These are phyloP conservation scores for Rotaria macrura DNA, from an alignment of 2,888 invertebrate genomes.

Conservation along the genomic window DNA sequence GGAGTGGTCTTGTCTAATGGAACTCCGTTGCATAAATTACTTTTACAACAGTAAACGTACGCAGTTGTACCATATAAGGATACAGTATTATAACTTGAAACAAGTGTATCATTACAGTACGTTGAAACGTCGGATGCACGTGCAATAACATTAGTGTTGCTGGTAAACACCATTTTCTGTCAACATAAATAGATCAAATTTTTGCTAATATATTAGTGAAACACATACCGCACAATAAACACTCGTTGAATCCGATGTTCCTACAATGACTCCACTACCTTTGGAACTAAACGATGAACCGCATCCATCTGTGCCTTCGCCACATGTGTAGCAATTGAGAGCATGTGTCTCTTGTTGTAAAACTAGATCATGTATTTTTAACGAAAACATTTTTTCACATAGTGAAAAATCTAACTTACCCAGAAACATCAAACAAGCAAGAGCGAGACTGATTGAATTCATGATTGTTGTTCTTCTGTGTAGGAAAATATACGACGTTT, in stretches of 20 bases:
- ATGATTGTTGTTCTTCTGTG: too few species aligned
- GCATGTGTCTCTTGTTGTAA: not conserved
- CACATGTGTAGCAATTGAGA: not conserved
- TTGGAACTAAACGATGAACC: not conserved
- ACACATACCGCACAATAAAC: not conserved
- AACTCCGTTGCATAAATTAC: not conserved
- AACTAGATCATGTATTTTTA: not conserved
- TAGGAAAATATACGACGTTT: too few species aligned
- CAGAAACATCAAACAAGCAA: too few species aligned
- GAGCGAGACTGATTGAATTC: too few species aligned
- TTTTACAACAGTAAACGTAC: not conserved
- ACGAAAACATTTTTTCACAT: not conserved
- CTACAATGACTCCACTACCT: not conserved
- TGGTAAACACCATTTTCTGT: not conserved
- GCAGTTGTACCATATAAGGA: too few species aligned
- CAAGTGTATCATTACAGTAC: not conserved
- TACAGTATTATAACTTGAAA: too few species aligned
- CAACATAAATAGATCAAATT: not conserved
- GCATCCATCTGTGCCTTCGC: not conserved
- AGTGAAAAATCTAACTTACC: too few species aligned
- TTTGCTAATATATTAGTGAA: not conserved
- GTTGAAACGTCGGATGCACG: not conserved
- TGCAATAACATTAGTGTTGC: not conserved
- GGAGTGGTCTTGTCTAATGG: not conserved
- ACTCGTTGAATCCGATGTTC: not conserved